phyloP scores from a whole-genome alignment of 2,797 vertebrate species.

The Rhinatrema bivittatum region DNA sequence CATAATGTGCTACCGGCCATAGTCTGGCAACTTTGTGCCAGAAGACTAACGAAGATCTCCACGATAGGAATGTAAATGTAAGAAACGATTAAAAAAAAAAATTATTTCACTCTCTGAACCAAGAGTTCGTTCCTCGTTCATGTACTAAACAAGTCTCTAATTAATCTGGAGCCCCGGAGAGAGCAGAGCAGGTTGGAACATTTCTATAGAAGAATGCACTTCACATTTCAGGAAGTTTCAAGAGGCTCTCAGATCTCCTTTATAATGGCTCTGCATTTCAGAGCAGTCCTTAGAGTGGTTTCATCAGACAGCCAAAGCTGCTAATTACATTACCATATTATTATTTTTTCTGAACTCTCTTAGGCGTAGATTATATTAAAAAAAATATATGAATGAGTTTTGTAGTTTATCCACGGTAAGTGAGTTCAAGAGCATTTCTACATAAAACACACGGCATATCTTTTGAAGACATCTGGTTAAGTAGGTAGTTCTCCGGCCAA shows the following conservation, averaged over 20 bases:
- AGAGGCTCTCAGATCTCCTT: slow-evolving; percentile 54
- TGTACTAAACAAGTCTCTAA: slow-evolving; percentile 59
- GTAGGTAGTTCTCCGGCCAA: no score
- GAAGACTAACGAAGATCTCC: slow-evolving; percentile 49
- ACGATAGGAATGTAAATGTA: slow-evolving; percentile 52
- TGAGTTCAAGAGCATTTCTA: no score
- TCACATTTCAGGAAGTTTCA: slow-evolving; percentile 56
- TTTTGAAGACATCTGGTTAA: no score
- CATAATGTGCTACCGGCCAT: slow-evolving; percentile 26
- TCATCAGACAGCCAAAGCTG: slow-evolving; percentile 47
- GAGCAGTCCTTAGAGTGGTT: slow-evolving; percentile 45
- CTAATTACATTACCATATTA: slow-evolving; percentile 68
- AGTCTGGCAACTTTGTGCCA: slow-evolving; percentile 26
- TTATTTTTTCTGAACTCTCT: slow-evolving; percentile 52
- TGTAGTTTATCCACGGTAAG: no score
- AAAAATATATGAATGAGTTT: no score
- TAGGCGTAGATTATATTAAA: slow-evolving; percentile 21
- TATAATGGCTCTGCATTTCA: no score
- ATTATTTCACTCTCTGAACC: slow-evolving; percentile 46
- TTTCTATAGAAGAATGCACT: slow-evolving; percentile 45
- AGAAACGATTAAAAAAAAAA: slow-evolving; percentile 48
- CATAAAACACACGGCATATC: no score
- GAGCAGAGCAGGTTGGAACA: slow-evolving; percentile 50
- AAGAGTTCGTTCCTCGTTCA: slow-evolving; percentile 53
- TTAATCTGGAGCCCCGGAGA: slow-evolving; percentile 57